A percentile compares a stretch with the other conserved stretches of the same genome.
phyloP scores from a whole-genome alignment of 1,140 invertebrate species.

The Nymphalis io region DNA sequence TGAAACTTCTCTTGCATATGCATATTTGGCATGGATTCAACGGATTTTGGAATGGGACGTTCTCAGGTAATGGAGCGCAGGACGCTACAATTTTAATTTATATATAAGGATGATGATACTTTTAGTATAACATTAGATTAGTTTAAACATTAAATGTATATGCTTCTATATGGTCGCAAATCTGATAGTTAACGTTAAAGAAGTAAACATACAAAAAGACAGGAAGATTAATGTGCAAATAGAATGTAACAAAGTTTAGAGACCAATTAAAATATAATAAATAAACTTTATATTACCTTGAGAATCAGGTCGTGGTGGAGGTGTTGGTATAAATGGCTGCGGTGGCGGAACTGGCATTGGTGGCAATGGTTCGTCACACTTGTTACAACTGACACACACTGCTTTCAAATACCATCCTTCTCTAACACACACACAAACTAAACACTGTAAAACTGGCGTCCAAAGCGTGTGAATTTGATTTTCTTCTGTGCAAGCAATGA shows the following conservation, averaged over 20 bases:
- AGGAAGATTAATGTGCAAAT: no score
- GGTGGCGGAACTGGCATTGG: constrained; percentile 16
- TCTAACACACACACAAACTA: constrained; percentile 54
- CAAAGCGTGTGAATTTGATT: not conserved
- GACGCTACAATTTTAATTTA: constrained; percentile 43
- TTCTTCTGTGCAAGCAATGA: not conserved
- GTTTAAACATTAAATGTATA: not conserved
- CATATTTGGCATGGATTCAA: constrained; percentile 68
- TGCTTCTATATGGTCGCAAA: no score
- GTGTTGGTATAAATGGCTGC: constrained; percentile 8
- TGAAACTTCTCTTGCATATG: constrained; percentile 46
- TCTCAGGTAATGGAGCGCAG: constrained; percentile 58
- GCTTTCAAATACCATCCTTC: constrained; percentile 42
- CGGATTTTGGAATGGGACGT: constrained; percentile 59
- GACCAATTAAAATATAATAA: no score
- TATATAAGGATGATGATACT: no score
- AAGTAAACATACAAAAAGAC: no score
- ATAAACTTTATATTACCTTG: constrained; percentile 33
- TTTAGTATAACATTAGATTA: not conserved
- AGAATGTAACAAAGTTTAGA: no score
- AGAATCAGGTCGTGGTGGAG: constrained; percentile 19
- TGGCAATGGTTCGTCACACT: constrained; percentile 31
- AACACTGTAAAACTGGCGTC: constrained; percentile 31
- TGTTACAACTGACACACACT: constrained; percentile 51
- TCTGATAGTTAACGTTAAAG: no score